These are phyloP conservation scores for Etheostoma cragini DNA, from an alignment of 2,113 vertebrate genomes.

Conservation along the genomic window DNA sequence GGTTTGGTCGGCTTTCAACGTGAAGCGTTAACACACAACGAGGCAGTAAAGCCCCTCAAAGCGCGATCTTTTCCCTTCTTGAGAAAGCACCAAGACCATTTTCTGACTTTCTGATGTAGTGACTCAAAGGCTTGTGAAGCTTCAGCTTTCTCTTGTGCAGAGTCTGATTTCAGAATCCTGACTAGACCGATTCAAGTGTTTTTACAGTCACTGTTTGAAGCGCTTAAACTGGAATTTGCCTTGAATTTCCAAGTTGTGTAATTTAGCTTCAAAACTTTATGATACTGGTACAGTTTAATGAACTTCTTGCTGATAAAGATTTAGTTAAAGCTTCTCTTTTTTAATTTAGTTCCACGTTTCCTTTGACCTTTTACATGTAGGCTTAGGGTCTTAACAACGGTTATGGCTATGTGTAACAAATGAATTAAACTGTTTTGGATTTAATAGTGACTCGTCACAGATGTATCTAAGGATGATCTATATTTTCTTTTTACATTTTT, in stretches of 20 bases:
- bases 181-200: conserved; percentile 5
- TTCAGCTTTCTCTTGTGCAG: conserved; percentile 10
- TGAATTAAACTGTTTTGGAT: not conserved
- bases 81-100: conserved; percentile 29
- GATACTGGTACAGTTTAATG: not conserved
- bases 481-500: not conserved
- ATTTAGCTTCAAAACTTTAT: not conserved
- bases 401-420: not conserved
- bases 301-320: not conserved
- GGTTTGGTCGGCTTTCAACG: conserved; percentile 27
- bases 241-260: not conserved
- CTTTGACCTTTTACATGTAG: not conserved
- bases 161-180: conserved; percentile 23
- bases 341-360: not conserved
- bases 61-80: not conserved
- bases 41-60: conserved; percentile 36
- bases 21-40: conserved; percentile 36
- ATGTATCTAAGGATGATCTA: not conserved
- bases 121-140: conserved; percentile 3
- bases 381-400: not conserved
- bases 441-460: not conserved
- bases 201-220: conserved; percentile 2
- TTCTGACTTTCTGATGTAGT: conserved; percentile 25
- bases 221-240: not conserved
- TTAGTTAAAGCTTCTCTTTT: not conserved